Percentiles rank a stretch among this genome's conserved stretches.
Conservation (phyloP, 2,888 invertebrate genomes). For the Spodoptera exigua region DNA sequence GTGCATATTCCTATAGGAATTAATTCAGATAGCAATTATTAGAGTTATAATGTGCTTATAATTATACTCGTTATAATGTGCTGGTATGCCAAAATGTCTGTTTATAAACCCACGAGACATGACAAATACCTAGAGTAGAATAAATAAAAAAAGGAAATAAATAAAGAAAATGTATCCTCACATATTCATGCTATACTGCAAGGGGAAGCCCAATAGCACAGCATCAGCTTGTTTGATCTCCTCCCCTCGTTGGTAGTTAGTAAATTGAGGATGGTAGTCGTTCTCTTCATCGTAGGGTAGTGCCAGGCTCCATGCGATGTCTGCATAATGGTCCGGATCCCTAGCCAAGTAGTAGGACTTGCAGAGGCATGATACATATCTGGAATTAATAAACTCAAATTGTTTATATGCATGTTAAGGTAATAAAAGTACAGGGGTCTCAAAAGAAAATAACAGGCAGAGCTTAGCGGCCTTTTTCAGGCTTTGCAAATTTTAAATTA, state of each 20-base stretch:
- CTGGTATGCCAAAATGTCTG: too few relatives aligned
- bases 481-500: too few relatives aligned
- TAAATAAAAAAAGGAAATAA: too few relatives aligned
- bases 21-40: background rate
- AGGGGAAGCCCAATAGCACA: slow-evolving; percentile 88
- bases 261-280: slow-evolving; percentile 90
- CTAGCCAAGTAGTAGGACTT: slow-evolving; percentile 78
- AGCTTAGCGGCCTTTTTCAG: too few relatives aligned
- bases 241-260: slow-evolving; percentile 82
- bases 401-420: too few relatives aligned
- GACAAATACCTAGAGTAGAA: too few relatives aligned
- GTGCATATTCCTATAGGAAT: too few relatives aligned
- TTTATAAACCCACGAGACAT: too few relatives aligned
- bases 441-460: too few relatives aligned
- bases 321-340: slow-evolving; percentile 81
- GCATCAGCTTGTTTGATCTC: slow-evolving; percentile 90
- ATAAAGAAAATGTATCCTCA: slow-evolving; percentile 62
- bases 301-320: slow-evolving; percentile 86
- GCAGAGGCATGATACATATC: slow-evolving; percentile 85
- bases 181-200: slow-evolving; percentile 88
- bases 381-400: slow-evolving; percentile 61
- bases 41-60: too few relatives aligned
- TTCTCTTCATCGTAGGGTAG: slow-evolving; percentile 82
- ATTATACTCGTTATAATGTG: too few relatives aligned
- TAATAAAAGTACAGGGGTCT: too few relatives aligned